These are phyloP conservation scores for Pristionchus mayeri DNA, from an alignment of 2,888 invertebrate genomes.

Conservation along the genomic window DNA sequence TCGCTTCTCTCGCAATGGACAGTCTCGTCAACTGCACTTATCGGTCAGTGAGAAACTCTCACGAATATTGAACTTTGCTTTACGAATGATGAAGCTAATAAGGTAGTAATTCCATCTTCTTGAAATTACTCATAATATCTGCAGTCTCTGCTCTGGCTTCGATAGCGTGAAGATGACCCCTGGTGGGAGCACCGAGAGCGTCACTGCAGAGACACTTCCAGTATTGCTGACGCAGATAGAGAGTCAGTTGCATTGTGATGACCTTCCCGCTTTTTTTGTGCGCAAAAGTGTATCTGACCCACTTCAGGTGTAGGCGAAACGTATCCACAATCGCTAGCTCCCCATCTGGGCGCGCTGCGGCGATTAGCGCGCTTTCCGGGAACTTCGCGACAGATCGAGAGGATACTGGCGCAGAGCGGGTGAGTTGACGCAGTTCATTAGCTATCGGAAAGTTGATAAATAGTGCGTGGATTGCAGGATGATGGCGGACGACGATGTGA, in stretches of 20 bases:
- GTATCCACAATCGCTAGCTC: slow-evolving; percentile 54
- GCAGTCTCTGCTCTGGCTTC: slow-evolving; percentile 12
- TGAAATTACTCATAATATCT: not conserved
- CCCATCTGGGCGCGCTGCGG: slow-evolving; percentile 55
- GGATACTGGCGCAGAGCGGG: slow-evolving; percentile 49
- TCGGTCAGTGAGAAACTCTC: not conserved
- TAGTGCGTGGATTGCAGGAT: slow-evolving; percentile 46
- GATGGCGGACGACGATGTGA: slow-evolving; percentile 44
- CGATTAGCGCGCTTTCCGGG: slow-evolving; percentile 28
- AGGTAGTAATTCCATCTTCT: too few species aligned
- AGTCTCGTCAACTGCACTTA: slow-evolving; percentile 54
- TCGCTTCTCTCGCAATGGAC: slow-evolving; percentile 64
- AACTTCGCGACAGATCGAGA: slow-evolving; percentile 8
- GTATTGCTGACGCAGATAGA: slow-evolving; percentile 48
- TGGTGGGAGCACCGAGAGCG: slow-evolving; percentile 20
- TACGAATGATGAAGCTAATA: too few species aligned
- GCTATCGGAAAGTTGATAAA: not conserved
- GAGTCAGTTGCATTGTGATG: not conserved
- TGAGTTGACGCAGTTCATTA: not conserved
- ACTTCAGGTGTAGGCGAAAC: slow-evolving; percentile 57
- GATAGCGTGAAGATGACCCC: slow-evolving; percentile 32
- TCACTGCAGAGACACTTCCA: slow-evolving; percentile 13
- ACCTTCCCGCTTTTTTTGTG: too few species aligned
- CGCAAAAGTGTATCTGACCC: not conserved
- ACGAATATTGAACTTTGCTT: not conserved